Base-by-base conservation (phyloP, 2,797 vertebrate genomes). In the Lemur catta region DNA sequence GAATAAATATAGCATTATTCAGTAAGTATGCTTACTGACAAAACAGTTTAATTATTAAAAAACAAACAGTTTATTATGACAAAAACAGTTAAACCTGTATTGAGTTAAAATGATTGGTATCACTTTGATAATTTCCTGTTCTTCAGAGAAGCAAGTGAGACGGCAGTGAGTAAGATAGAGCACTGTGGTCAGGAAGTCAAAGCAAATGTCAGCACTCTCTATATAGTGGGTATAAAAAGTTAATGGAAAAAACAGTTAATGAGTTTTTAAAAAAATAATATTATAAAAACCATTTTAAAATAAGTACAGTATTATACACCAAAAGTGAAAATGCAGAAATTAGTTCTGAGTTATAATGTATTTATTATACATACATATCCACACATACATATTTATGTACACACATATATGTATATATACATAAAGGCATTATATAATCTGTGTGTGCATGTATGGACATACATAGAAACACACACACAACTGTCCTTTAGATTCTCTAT, bases 101-200 rank as follows among this genome's bases (percentile, higher is more conserved):
- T 86, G 71, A 79, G 55, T 67, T 93, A 87, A 92, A 96, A 95
- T 90, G 94, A 93, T 30, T 92, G 67, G 35, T 88, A 80, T 94
- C 90, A 95, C 80, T 96, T 63, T 95, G 52, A 92, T 93, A 92
- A 93, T 67, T 96, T 96, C 92, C 96, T 97, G 91, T 94, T 95
- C 94, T 97, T 95, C 88, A 95, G 65, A 95, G 55, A 91, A 88
- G 38, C 41, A 18, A 97, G 63, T 94, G 33, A 97, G 11, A 95
- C 24, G 65, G n/a, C 38, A n/a, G 13, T 38, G 50, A 89, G 59
- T 72, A 94, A 97, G 89, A 80, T 0, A 93, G 33, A 92, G 52
- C 30, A 78, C 28, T 72, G 67, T 30, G 35, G 89, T 76, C 94
- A 98, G 93, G 91, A 97, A 97, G 94, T 90, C 85, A 93, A 80